phyloP scores from a whole-genome alignment of 2,113 vertebrate genomes.

The Hydropotes inermis region DNA sequence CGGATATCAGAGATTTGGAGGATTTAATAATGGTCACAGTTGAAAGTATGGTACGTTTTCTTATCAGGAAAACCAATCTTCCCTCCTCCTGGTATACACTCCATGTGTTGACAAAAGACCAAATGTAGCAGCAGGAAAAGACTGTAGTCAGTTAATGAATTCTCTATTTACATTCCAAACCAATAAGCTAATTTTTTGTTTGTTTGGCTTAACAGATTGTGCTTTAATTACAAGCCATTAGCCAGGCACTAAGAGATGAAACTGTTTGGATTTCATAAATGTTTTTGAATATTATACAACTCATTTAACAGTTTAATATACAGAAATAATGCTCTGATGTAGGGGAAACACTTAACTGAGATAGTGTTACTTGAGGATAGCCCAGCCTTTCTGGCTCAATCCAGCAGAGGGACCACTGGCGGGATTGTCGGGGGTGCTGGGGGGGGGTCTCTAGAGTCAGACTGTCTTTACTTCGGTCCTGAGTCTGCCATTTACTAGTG shows the following conservation, averaged over 20 bases:
- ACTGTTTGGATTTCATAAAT: constrained; percentile 27
- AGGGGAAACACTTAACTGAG: not conserved
- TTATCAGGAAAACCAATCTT: not conserved
- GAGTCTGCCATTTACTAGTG: not conserved
- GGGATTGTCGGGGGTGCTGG: too few species aligned
- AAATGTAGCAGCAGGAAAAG: not conserved
- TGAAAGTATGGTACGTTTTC: not conserved
- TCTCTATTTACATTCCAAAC: constrained; percentile 37
- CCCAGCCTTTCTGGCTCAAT: not conserved
- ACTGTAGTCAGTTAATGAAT: constrained; percentile 1
- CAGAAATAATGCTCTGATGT: not conserved
- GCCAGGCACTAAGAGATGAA: constrained; percentile 45
- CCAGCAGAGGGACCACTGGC: not conserved
- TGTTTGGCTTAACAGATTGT: constrained; percentile 46
- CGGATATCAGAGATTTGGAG: not conserved
- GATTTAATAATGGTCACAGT: not conserved
- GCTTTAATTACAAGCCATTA: constrained; percentile 53
- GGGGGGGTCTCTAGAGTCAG: not conserved
- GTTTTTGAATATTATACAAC: constrained; percentile 30
- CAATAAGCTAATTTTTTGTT: constrained; percentile 2
- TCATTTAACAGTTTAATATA: constrained; percentile 17
- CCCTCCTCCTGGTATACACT: not conserved
- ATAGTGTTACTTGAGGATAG: not conserved
- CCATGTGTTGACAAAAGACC: not conserved
- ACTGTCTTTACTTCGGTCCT: not conserved